Evolutionary conservation across 2,797 vertebrate species (phyloP), one percentile per base, ranked within the genome.

Genomic region (Manis crassicaudata): DNA sequence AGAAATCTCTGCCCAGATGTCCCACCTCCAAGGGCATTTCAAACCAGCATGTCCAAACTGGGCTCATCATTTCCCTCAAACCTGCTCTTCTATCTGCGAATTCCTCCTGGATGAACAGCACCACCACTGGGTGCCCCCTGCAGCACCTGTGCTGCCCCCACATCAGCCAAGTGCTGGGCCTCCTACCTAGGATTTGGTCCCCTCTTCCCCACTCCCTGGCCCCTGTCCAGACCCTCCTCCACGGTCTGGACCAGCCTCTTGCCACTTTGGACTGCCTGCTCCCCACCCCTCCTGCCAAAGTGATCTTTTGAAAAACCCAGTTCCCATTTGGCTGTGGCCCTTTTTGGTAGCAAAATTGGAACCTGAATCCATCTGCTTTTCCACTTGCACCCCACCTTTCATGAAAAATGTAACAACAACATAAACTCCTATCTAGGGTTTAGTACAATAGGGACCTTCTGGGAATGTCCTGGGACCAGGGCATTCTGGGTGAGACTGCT

Each of bases 101-200:
- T 32, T 17, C 58, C 52, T n/a, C 8, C 0, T 1, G 0, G 63
- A 18, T 8, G 27, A 56, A 21, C 62, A 83, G 27, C 8, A n/a
- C 50, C 9, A 1, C 58, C 18, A 46, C 46, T 2, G 1, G 46
- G 46, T 46, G 9, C 46, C 7, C 56, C 83, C 17, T 23, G 11
- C 29, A 10, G 18, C 6, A 4, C 27, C 37, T 3, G 2, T 0
- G 23, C 43, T 7, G 2, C 20, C 18, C 8, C 46, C 56, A 13
- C 0, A 0, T 37, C 52, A 7, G 0, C 29, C 73, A 29, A 18
- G 2, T 0, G 1, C 60, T 23, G 62, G 21, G 52, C 77, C 35
- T 23, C 27, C 20, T 35, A 14, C 12, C 79, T 95, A 37, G 25
- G 43, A 46, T 1, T 37, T 17, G 27, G 54, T 8, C 12, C 43